These are phyloP conservation scores for Actias luna DNA, from an alignment of 2,888 invertebrate species.

Conservation along the genomic window DNA sequence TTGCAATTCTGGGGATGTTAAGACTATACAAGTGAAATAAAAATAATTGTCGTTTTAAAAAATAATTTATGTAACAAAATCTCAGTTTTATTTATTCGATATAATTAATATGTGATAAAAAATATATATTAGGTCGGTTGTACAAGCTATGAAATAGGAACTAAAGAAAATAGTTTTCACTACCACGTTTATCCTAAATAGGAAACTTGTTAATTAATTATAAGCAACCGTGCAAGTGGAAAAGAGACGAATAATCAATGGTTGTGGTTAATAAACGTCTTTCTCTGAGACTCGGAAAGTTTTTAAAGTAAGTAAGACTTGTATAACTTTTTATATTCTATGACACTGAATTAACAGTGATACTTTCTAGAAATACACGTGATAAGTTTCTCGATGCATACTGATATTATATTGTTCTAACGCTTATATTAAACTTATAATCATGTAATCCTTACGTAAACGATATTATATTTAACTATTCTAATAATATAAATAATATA, in stretches of 20 bases:
- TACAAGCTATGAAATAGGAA: neutral
- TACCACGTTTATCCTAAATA: neutral
- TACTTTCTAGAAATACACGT: neutral
- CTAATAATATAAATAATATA: neutral
- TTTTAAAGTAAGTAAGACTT: too few relatives aligned
- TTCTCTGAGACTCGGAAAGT: too few relatives aligned
- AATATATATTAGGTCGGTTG: neutral
- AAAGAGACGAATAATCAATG: slow-evolving; percentile 27
- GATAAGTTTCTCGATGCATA: neutral
- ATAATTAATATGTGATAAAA: neutral
- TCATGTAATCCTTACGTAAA: neutral
- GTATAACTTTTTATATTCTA: too few relatives aligned
- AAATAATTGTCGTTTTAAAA: neutral
- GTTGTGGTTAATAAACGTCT: too few relatives aligned
- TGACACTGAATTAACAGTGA: neutral
- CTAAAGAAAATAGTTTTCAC: neutral
- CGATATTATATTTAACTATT: neutral
- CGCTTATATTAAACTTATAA: neutral
- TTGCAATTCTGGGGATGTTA: too few relatives aligned
- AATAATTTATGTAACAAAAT: too few relatives aligned
- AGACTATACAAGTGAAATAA: too few relatives aligned
- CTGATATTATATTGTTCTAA: neutral
- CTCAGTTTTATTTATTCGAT: too few relatives aligned
- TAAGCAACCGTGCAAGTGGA: slow-evolving; percentile 23
- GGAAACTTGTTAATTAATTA: slow-evolving; percentile 6